phyloP scores from a whole-genome alignment of 2,113 vertebrate genomes.

The Xyliphius kryptos region DNA sequence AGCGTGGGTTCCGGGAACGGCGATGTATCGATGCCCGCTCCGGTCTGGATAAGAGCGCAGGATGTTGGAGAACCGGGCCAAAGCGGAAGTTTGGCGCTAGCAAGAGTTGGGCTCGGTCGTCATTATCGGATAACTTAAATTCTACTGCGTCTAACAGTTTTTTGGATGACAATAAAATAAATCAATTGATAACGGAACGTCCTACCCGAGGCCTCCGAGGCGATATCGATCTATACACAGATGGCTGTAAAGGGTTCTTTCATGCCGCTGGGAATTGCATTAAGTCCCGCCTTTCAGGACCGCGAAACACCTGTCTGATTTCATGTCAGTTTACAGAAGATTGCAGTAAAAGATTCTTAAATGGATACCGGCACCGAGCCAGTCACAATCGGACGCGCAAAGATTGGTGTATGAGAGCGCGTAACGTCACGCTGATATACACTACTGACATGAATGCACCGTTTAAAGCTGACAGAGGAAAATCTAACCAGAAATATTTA shows the following conservation, averaged over 20 bases:
- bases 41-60: constrained; percentile 42
- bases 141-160: constrained; percentile 24
- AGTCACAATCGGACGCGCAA: too few relatives aligned
- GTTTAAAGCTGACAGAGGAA: too few relatives aligned
- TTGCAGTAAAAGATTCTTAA: constrained; percentile 22
- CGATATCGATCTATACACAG: constrained; percentile 57
- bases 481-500: too few relatives aligned
- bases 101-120: constrained; percentile 34
- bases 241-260: constrained; percentile 43
- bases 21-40: too few relatives aligned
- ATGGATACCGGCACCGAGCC: too few relatives aligned
- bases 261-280: constrained; percentile 26
- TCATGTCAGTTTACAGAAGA: constrained; percentile 41
- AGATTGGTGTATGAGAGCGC: too few relatives aligned
- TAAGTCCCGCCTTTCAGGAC: too few relatives aligned
- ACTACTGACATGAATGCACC: too few relatives aligned
- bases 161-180: constrained; percentile 30
- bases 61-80: constrained; percentile 33
- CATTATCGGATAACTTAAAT: constrained; percentile 41
- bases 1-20: constrained; percentile 51
- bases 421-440: too few relatives aligned
- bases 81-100: constrained; percentile 10
- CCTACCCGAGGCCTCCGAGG: constrained; percentile 50
- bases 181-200: constrained; percentile 47
- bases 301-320: constrained; percentile 39